Conservation (phyloP, 1,140 invertebrate genomes). For the Drosophila teissieri region DNA sequence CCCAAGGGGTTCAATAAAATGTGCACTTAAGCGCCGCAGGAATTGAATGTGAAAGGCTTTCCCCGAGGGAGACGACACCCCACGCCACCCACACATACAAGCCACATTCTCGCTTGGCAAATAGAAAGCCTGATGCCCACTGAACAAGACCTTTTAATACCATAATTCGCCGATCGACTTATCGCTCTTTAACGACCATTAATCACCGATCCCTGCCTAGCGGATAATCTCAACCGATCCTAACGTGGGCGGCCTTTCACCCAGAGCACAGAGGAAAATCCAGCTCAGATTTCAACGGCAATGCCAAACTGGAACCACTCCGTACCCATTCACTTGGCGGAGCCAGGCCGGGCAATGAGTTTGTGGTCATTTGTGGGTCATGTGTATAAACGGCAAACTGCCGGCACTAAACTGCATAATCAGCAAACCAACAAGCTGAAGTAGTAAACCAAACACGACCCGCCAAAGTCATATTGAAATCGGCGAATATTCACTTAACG, state of each 20-base stretch:
- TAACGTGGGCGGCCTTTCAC: conserved; percentile 51
- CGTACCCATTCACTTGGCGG: conserved; percentile 50
- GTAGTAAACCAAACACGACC: conserved; percentile 31
- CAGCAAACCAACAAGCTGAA: conserved; percentile 25
- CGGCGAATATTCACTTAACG: conserved; percentile 55
- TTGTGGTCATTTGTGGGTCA: conserved; percentile 74
- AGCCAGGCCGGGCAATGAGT: not conserved
- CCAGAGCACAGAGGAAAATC: conserved; percentile 34
- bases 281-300: conserved; percentile 55
- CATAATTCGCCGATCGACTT: conserved; percentile 37
- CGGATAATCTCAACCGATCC: conserved; percentile 30
- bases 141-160: conserved; percentile 32
- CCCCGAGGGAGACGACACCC: conserved; percentile 3
- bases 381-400: conserved; percentile 46
- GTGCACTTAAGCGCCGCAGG: conserved; percentile 25
- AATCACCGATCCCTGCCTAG: conserved; percentile 39
- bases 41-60: conserved; percentile 74
- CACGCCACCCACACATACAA: conserved; percentile 1
- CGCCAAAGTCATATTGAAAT: conserved; percentile 24
- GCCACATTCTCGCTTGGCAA: conserved; percentile 1
- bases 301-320: conserved; percentile 24
- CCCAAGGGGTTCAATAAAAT: conserved; percentile 38
- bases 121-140: conserved; percentile 29
- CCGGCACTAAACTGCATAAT: conserved; percentile 51
- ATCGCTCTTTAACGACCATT: conserved; percentile 49